Evolutionary conservation across 2,888 invertebrate species (phyloP).

Genomic region (Nephrotoma appendiculata): DNA sequence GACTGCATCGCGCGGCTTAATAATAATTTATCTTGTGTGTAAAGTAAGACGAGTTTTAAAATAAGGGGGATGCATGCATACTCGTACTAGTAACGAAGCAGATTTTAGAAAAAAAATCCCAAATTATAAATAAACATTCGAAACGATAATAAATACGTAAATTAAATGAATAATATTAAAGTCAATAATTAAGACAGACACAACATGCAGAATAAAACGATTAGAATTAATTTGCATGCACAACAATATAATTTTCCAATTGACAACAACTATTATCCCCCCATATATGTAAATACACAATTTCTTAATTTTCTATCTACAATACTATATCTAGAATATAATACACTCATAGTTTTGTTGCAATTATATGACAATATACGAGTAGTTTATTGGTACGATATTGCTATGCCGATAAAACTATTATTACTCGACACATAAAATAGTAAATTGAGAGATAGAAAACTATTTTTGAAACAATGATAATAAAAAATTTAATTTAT

Average conservation of each 20-base stretch:
- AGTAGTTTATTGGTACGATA: neutral
- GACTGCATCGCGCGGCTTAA: neutral
- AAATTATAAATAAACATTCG: neutral
- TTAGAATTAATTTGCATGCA: neutral
- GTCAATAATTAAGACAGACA: neutral
- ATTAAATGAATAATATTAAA: neutral
- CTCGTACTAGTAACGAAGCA: neutral
- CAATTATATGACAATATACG: neutral
- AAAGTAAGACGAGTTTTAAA: neutral
- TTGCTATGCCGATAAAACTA: neutral
- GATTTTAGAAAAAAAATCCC: neutral
- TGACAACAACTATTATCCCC: neutral
- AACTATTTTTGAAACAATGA: neutral
- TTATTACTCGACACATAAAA: neutral
- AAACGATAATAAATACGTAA: neutral
- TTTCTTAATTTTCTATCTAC: neutral
- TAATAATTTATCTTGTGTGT: neutral
- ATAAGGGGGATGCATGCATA: neutral
- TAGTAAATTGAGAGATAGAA: neutral
- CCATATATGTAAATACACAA: neutral
- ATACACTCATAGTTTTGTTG: neutral
- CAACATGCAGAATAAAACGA: neutral
- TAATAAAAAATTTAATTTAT: neutral
- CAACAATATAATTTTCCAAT: neutral
- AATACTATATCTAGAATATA: no score